A percentile compares a stretch with the other conserved stretches of the same genome.
These are phyloP conservation scores for Mungos mungo DNA, from an alignment of 2,113 vertebrate genomes.

Conservation along the genomic window DNA sequence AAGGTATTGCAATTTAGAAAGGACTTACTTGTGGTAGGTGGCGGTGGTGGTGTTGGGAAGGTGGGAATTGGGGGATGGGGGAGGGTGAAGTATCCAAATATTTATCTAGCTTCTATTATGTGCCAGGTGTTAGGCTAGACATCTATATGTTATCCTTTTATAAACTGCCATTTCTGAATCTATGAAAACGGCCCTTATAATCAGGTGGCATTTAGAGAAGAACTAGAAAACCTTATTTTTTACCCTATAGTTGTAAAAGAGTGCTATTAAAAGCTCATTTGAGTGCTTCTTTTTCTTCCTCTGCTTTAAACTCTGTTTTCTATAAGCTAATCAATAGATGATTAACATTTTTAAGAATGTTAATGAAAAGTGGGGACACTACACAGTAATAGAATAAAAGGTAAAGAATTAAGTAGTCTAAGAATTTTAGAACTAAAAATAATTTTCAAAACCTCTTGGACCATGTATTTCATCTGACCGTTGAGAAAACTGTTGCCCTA, in stretches of 20 bases:
- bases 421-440: conserved; percentile 26
- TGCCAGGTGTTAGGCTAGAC: not conserved
- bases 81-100: not conserved
- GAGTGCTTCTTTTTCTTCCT: conserved; percentile 26
- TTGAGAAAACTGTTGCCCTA: not conserved
- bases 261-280: not conserved
- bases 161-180: not conserved
- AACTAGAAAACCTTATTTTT: conserved; percentile 31
- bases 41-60: not conserved
- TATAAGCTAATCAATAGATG: not conserved
- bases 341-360: not conserved
- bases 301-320: conserved; percentile 16
- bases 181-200: not conserved
- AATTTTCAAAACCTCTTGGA: not conserved
- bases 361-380: not conserved
- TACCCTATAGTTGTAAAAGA: not conserved
- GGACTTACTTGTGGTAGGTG: not conserved
- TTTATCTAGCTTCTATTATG: not conserved
- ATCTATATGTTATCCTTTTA: not conserved
- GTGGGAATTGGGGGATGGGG: not conserved
- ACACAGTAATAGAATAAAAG: not conserved
- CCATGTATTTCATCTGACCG: not conserved
- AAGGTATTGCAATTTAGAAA: not conserved
- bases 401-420: not conserved
- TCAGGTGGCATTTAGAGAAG: not conserved